A percentile compares a stretch with the other conserved stretches of the same genome.
phyloP scores from a whole-genome alignment of 1,140 invertebrate genomes.

The Drosophila setifemur region DNA sequence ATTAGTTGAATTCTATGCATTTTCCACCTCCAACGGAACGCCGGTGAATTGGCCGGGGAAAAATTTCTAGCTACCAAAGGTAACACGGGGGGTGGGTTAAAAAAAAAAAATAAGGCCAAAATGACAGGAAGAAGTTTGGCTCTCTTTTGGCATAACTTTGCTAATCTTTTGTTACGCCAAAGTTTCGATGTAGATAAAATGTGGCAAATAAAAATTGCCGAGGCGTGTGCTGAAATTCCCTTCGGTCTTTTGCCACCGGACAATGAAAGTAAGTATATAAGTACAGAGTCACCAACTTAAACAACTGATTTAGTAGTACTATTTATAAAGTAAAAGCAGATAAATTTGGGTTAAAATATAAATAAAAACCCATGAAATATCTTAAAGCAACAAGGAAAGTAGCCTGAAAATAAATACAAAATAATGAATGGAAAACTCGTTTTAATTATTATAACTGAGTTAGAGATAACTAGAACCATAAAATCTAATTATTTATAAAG shows the following conservation, averaged over 20 bases:
- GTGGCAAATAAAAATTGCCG: slow-evolving; percentile 74
- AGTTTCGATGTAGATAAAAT: slow-evolving; percentile 72
- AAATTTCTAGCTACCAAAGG: slow-evolving; percentile 32
- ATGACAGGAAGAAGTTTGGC: slow-evolving; percentile 45
- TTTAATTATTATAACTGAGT: too few relatives aligned
- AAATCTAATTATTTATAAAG: too few relatives aligned
- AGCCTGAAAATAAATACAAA: too few relatives aligned
- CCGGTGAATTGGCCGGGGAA: slow-evolving; percentile 37
- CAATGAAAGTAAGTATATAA: slow-evolving; percentile 19
- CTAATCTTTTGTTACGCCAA: slow-evolving; percentile 76
- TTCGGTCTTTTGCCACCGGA: slow-evolving; percentile 9
- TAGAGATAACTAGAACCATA: too few relatives aligned
- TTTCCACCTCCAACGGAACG: slow-evolving; percentile 29
- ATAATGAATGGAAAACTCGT: too few relatives aligned
- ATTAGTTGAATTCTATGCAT: slow-evolving; percentile 77
- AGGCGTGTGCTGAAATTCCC: slow-evolving; percentile 42
- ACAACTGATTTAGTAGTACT: slow-evolving; percentile 23
- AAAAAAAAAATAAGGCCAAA: slow-evolving; percentile 9
- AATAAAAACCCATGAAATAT: too few relatives aligned
- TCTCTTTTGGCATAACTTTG: slow-evolving; percentile 71
- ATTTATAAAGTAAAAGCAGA: too few relatives aligned
- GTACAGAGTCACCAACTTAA: slow-evolving; percentile 10
- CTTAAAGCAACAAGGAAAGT: too few relatives aligned
- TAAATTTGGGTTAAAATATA: too few relatives aligned
- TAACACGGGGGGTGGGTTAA: not conserved